phyloP scores from a whole-genome alignment of 2,113 vertebrate genomes.

The Ceyx margarethae region DNA sequence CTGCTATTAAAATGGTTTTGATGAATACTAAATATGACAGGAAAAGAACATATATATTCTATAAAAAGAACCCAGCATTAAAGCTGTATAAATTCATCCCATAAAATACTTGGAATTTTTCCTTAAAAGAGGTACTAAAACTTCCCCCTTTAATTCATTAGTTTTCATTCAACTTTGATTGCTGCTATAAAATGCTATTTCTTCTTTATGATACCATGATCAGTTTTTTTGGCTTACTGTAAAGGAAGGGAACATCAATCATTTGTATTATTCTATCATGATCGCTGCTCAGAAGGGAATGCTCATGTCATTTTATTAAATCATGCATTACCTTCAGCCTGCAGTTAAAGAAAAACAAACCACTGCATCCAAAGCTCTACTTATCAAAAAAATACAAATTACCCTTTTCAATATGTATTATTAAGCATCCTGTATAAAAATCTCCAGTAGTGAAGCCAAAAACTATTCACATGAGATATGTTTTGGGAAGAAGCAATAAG shows the following conservation, averaged over 20 bases:
- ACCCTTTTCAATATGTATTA: neutral
- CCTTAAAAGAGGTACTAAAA: constrained; percentile 36
- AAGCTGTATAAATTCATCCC: neutral
- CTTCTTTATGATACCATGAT: constrained; percentile 49
- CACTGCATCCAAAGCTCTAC: neutral
- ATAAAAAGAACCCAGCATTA: neutral
- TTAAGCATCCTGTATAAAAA: neutral
- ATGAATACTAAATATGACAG: neutral
- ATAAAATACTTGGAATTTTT: constrained; percentile 36
- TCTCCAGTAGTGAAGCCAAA: neutral
- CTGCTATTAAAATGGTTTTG: neutral
- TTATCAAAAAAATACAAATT: constrained; percentile 24
- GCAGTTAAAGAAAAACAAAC: neutral
- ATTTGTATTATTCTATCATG: constrained; percentile 44
- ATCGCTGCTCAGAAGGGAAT: constrained; percentile 38
- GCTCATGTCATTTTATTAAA: constrained; percentile 50
- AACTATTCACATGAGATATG: neutral
- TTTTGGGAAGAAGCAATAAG: neutral
- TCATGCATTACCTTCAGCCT: constrained; percentile 22
- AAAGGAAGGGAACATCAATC: constrained; percentile 51
- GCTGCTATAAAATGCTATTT: constrained; percentile 51
- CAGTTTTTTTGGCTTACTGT: constrained; percentile 48
- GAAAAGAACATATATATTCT: neutral
- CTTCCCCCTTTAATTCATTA: constrained; percentile 56
- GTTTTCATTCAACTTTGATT: constrained; percentile 59